Evolutionary conservation across 2,113 vertebrate species (phyloP).

Genomic region (Heteronetta atricapilla): DNA sequence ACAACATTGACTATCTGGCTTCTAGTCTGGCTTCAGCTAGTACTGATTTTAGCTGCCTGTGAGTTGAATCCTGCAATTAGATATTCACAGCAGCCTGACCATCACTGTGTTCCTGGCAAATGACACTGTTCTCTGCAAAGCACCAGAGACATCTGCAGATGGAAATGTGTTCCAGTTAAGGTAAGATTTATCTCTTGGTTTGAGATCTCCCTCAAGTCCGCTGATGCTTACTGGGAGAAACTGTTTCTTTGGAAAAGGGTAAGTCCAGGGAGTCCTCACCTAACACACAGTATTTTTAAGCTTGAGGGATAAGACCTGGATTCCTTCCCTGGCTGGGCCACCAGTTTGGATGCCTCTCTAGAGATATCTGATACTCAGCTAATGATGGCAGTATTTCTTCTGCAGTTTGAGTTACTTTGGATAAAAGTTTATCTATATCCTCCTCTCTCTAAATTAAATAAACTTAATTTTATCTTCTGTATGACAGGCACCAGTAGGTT

Average conservation of each 20-base stretch:
- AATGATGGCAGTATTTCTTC: not conserved
- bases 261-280: not conserved
- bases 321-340: not conserved
- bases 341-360: not conserved
- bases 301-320: not conserved
- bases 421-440: not conserved
- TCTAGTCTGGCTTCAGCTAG: not conserved
- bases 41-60: not conserved
- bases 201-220: not conserved
- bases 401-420: not conserved
- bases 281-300: not conserved
- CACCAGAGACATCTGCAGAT: not conserved
- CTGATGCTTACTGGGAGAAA: not conserved
- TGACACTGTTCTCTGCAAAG: not conserved
- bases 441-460: not conserved
- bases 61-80: not conserved
- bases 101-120: not conserved
- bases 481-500: not conserved
- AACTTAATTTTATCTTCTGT: not conserved
- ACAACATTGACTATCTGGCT: not conserved
- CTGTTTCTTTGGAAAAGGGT: not conserved
- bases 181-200: not conserved
- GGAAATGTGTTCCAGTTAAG: not conserved
- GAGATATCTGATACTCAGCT: not conserved
- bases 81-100: not conserved